phyloP scores from a whole-genome alignment of 1,140 invertebrate species.

The Neodiprion pinetum region DNA sequence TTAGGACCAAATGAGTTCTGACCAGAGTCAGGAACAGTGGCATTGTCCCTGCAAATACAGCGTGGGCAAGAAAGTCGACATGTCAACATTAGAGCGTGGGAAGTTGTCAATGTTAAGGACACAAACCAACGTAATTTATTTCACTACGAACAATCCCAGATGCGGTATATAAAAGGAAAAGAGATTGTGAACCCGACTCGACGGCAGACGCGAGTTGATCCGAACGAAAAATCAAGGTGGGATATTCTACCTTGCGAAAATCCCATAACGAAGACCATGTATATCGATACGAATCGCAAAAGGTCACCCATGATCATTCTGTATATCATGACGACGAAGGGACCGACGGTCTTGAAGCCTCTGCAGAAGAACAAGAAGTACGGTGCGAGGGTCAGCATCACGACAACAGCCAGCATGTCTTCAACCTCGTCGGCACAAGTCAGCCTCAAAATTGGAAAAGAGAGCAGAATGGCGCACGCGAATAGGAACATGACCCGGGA shows the following conservation, averaged over 20 bases:
- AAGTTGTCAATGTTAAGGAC: neutral
- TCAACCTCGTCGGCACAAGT: conserved; percentile 86
- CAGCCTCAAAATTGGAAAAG: conserved; percentile 83
- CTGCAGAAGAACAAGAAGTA: conserved; percentile 99
- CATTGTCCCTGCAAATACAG: neutral
- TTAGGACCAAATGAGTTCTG: neutral
- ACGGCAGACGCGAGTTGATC: neutral
- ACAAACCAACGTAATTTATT: neutral
- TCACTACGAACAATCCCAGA: neutral
- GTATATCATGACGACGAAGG: conserved; percentile 99
- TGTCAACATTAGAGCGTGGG: neutral
- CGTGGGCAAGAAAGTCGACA: neutral
- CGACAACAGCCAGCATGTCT: conserved; percentile 90
- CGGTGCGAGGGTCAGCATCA: conserved; percentile 93
- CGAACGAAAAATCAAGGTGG: neutral
- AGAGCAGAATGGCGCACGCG: conserved; percentile 86
- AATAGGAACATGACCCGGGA: conserved; percentile 93
- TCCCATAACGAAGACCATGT: conserved; percentile 95
- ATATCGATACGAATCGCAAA: conserved; percentile 94
- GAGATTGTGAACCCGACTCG: neutral
- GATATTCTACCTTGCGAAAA: conserved; percentile 87
- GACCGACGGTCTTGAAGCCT: conserved; percentile 96
- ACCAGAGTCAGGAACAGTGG: no score
- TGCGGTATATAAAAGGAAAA: neutral
- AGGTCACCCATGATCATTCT: conserved; percentile 97